Evolutionary conservation across 2,888 invertebrate species (phyloP).

Genomic region (Balanococcus diminutus): DNA sequence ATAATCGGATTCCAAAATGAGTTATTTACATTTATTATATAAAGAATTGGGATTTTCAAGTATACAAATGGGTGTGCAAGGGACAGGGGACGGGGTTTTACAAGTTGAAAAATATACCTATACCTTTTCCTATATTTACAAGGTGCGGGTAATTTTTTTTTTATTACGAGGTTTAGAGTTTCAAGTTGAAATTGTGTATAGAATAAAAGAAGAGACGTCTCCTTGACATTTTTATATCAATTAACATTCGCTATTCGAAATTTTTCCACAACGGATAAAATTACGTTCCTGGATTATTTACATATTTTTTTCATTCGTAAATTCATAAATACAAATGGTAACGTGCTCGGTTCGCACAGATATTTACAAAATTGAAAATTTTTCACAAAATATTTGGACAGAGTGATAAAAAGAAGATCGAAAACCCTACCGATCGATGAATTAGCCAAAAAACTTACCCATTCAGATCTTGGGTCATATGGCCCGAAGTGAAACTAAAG

Average conservation of each 20-base stretch:
- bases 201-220: background rate
- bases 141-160: background rate
- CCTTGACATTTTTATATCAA: slow-evolving; percentile 1
- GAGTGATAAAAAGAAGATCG: background rate
- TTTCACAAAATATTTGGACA: background rate
- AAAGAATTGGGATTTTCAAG: background rate
- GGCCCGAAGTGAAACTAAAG: background rate
- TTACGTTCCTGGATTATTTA: background rate
- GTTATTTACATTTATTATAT: background rate
- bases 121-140: background rate
- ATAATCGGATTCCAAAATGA: background rate
- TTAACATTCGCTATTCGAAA: background rate
- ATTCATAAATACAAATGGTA: background rate
- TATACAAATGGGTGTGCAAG: background rate
- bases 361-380: background rate
- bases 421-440: background rate
- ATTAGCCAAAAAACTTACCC: background rate
- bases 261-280: background rate
- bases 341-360: background rate
- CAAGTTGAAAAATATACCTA: background rate
- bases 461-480: background rate
- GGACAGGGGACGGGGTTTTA: too few species aligned
- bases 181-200: background rate
- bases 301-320: background rate
- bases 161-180: background rate